A percentile compares a stretch with the other conserved stretches of the same genome.
Conservation (phyloP, 37 sponge, comb jelly and placozoan species). For the Oscarella lobularis region DNA sequence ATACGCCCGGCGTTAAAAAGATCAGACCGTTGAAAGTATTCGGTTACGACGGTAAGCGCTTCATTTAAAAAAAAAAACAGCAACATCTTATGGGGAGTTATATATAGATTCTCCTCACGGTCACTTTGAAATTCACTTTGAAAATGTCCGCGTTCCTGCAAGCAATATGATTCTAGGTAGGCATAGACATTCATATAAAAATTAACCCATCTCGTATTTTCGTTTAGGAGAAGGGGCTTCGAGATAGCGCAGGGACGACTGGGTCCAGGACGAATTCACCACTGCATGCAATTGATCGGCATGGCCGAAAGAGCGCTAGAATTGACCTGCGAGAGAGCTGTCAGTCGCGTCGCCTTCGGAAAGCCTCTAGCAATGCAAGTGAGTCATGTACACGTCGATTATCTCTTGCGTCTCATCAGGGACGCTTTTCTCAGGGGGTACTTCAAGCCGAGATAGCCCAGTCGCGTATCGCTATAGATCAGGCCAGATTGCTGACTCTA, state of each 20-base stretch:
- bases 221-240: constrained; percentile 86
- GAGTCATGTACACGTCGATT: no score
- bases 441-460: constrained; percentile 55
- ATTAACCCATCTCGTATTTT: no score
- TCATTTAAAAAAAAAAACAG: no score
- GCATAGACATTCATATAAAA: no score
- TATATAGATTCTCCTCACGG: constrained; percentile 78
- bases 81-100: no score
- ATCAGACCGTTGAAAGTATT: constrained; percentile 71
- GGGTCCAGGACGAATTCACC: constrained; percentile 88
- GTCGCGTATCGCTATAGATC: constrained; percentile 78
- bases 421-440: constrained; percentile 1
- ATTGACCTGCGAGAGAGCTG: constrained; percentile 44
- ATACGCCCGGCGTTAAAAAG: constrained; percentile 61
- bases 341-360: constrained; percentile 50
- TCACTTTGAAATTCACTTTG: constrained; percentile 65
- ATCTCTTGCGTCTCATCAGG: no score
- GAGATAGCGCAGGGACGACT: constrained; percentile 91
- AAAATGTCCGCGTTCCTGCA: constrained; percentile 60
- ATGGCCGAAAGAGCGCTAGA: constrained; percentile 70
- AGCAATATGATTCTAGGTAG: constrained; percentile 56
- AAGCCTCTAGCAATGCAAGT: constrained; percentile 35
- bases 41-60: constrained; percentile 46
- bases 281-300: constrained; percentile 85
- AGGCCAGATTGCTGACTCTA: constrained; percentile 61